Percentiles rank a stretch among this genome's conserved stretches.
Conservation (phyloP, 2,113 vertebrate species). For the Catharus minimus region DNA sequence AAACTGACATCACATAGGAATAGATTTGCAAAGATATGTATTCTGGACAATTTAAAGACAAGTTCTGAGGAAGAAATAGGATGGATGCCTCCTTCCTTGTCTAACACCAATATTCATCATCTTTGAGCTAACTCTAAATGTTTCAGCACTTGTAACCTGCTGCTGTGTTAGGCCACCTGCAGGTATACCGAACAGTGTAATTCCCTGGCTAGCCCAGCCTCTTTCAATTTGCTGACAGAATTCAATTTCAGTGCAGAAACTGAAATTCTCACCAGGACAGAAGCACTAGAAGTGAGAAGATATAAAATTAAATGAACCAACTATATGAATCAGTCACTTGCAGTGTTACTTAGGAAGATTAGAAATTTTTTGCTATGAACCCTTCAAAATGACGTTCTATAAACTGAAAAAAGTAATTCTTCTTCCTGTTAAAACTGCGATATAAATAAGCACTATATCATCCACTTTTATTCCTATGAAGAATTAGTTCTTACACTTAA, state of each 20-base stretch:
- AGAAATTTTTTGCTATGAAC: not conserved
- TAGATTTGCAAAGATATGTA: not conserved
- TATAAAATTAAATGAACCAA: not conserved
- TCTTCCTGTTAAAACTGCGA: not conserved
- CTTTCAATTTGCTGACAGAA: not conserved
- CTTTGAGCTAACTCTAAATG: not conserved
- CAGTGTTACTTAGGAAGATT: not conserved
- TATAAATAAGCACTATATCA: not conserved
- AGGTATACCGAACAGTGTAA: not conserved
- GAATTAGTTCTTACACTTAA: not conserved
- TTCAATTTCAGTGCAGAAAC: not conserved
- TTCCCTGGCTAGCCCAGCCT: not conserved
- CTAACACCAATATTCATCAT: rapidly evolving
- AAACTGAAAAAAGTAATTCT: not conserved
- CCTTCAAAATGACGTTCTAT: not conserved
- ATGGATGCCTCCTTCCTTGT: not conserved
- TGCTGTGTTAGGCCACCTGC: not conserved
- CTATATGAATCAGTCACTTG: not conserved
- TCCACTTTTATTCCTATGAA: not conserved
- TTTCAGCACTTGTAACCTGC: not conserved
- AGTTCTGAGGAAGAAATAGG: not conserved
- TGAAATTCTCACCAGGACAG: not conserved
- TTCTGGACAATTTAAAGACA: not conserved
- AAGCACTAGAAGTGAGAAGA: not conserved
- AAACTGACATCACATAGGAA: not conserved